Percentiles rank a stretch among this genome's conserved stretches.
phyloP scores from a whole-genome alignment of 2,113 vertebrate species.

The Sinocyclocheilus anophthalmus region DNA sequence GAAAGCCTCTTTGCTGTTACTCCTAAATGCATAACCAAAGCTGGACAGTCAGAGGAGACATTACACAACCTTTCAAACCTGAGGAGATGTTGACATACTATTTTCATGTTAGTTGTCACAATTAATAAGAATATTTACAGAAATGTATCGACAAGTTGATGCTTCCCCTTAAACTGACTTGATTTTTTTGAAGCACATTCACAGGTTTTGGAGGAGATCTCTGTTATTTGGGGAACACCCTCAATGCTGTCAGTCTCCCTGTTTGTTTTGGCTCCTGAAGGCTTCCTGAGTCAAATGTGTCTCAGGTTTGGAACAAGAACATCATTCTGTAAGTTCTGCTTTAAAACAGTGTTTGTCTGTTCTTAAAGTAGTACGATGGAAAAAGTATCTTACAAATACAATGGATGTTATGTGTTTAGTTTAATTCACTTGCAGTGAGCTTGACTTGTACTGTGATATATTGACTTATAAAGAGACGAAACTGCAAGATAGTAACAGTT shows the following conservation, averaged over 20 bases:
- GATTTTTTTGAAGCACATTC: too few species aligned
- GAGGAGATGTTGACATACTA: background rate
- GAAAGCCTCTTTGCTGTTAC: background rate
- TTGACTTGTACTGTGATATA: slow-evolving; percentile 7
- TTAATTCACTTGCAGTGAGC: slow-evolving; percentile 22
- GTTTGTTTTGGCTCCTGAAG: slow-evolving; percentile 22
- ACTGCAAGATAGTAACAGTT: slow-evolving; percentile 10
- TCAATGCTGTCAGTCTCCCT: background rate
- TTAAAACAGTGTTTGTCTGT: slow-evolving; percentile 22
- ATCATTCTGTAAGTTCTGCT: background rate
- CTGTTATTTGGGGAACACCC: slow-evolving; percentile 29
- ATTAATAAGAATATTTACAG: background rate
- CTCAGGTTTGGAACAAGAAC: slow-evolving; percentile 31
- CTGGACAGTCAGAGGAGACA: background rate
- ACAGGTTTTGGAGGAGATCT: background rate
- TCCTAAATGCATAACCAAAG: slow-evolving; percentile 6
- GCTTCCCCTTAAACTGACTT: background rate
- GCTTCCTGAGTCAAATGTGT: slow-evolving; percentile 24
- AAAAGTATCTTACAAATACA: slow-evolving; percentile 3
- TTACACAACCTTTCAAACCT: background rate
- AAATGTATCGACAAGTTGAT: background rate
- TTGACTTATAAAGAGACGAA: background rate
- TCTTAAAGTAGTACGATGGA: slow-evolving; percentile 18
- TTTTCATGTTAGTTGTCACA: background rate
- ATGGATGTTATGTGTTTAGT: slow-evolving; percentile 22